phyloP scores from a whole-genome alignment of 2,113 vertebrate genomes.

The Anser cygnoides region DNA sequence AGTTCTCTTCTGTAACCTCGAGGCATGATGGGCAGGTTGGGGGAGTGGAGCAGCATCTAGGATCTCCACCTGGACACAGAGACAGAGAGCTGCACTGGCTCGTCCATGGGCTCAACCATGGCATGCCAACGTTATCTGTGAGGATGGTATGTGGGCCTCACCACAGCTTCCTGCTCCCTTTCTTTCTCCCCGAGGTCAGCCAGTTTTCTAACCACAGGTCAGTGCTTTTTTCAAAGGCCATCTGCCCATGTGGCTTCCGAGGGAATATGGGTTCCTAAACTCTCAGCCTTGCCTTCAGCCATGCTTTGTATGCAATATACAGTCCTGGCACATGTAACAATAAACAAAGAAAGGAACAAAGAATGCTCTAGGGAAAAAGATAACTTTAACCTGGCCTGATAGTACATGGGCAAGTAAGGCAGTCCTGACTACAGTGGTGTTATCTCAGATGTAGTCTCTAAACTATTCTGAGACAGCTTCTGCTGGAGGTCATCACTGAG shows the following conservation, averaged over 20 bases:
- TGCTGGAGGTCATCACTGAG: background rate
- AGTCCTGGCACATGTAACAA: background rate
- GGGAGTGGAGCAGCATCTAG: background rate
- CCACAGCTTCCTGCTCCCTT: background rate
- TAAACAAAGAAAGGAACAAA: background rate
- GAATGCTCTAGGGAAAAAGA: background rate
- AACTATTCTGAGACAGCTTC: background rate
- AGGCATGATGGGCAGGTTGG: background rate
- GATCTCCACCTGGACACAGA: background rate
- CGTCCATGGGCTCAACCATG: background rate
- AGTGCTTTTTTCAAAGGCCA: background rate
- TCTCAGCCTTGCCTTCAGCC: background rate
- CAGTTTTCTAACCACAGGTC: background rate
- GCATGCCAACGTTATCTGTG: fast-evolving
- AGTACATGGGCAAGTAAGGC: background rate
- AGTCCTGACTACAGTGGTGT: background rate
- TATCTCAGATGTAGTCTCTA: background rate
- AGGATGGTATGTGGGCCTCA: background rate
- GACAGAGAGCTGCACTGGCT: background rate
- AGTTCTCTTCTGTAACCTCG: background rate
- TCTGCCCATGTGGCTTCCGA: background rate
- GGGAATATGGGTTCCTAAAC: background rate
- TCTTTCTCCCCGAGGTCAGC: background rate
- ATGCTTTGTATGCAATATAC: background rate
- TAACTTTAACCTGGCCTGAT: background rate